A percentile compares a stretch with the other conserved stretches of the same genome.
These are phyloP conservation scores for Drosophila azteca DNA, from an alignment of 1,140 invertebrate genomes.

Conservation along the genomic window DNA sequence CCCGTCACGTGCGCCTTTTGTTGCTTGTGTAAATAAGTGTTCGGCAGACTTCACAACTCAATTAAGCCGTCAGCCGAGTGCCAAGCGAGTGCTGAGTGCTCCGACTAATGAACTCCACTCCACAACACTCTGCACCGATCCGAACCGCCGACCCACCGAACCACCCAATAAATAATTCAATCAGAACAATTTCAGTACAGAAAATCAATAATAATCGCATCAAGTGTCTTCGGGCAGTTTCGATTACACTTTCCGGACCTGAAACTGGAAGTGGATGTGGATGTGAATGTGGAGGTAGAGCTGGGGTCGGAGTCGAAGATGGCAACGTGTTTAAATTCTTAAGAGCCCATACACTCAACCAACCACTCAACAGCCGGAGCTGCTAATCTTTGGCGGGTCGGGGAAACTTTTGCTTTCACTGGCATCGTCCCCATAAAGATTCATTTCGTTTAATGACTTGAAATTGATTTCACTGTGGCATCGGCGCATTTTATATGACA, in stretches of 20 bases:
- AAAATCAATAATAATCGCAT: conserved; percentile 80
- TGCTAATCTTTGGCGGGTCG: conserved; percentile 53
- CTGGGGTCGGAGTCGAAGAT: too few species aligned
- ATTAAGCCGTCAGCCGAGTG: conserved; percentile 38
- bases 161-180: conserved; percentile 63
- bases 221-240: conserved; percentile 41
- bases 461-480: conserved; percentile 82
- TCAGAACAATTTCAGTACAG: conserved; percentile 51
- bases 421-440: conserved; percentile 68
- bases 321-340: conserved; percentile 63
- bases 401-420: conserved; percentile 40
- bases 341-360: conserved; percentile 20
- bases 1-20: conserved; percentile 59
- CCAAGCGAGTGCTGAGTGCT: conserved; percentile 17
- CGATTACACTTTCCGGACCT: conserved; percentile 34
- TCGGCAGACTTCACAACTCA: conserved; percentile 58
- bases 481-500: conserved; percentile 68
- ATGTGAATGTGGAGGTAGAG: too few species aligned
- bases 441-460: conserved; percentile 83
- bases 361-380: conserved; percentile 9
- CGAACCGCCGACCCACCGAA: conserved; percentile 9
- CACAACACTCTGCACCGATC: conserved; percentile 12
- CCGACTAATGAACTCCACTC: conserved; percentile 46
- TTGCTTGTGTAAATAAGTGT: conserved; percentile 52
- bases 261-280: too few species aligned